Conservation (phyloP, 2,797 vertebrate genomes). For the Parotocinclus haroldoi region DNA sequence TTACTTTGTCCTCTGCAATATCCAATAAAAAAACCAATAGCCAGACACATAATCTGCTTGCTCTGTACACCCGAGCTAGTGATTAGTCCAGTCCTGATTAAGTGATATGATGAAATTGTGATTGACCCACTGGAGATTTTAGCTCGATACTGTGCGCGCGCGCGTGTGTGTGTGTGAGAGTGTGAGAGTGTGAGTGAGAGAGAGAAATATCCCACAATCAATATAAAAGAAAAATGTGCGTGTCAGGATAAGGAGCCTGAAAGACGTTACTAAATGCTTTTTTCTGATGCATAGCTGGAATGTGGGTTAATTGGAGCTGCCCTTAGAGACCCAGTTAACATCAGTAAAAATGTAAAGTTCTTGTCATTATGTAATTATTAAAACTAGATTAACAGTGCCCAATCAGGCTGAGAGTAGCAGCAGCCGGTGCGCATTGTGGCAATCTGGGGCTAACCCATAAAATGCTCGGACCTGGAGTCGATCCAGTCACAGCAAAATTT, state of each 20-base stretch:
- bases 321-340: not conserved
- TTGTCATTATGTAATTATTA: conserved; percentile 22
- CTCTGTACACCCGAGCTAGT: not conserved
- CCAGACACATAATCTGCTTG: conserved; percentile 3
- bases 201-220: conserved; percentile 26
- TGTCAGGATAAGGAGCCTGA: conserved; percentile 21
- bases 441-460: conserved; percentile 43
- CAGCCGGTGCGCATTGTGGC: conserved; percentile 14
- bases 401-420: not conserved
- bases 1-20: too few relatives aligned
- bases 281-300: not conserved
- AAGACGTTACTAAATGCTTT: not conserved
- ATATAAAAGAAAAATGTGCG: conserved; percentile 19
- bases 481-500: conserved; percentile 36
- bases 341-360: not conserved
- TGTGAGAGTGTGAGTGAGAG: too few relatives aligned
- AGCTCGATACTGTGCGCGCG: conserved; percentile 14
- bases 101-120: conserved; percentile 52
- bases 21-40: not conserved
- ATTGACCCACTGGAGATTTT: conserved; percentile 39
- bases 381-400: conserved; percentile 18
- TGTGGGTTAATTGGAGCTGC: conserved; percentile 11
- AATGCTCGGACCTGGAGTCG: conserved; percentile 45
- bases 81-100: conserved; percentile 29
- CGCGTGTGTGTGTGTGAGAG: not conserved